Percentiles rank a stretch among this genome's conserved stretches.
Conservation (phyloP, 2,888 invertebrate genomes). For the Branchipolynoe longqiensis region DNA sequence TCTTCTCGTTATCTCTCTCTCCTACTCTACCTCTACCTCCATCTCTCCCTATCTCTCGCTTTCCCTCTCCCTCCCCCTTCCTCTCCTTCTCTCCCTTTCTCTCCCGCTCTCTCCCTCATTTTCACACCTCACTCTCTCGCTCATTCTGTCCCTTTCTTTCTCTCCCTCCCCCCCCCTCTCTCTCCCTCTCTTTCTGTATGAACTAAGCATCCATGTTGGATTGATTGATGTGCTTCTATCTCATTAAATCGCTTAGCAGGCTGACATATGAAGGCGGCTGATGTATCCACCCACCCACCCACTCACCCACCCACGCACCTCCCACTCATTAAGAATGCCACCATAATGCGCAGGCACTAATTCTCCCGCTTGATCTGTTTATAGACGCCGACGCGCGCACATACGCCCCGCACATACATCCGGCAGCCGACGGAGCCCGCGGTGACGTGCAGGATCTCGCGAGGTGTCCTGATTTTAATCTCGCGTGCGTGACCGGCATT, state of each 20-base stretch:
- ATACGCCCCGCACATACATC: neutral
- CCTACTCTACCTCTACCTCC: too few relatives aligned
- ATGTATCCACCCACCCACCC: too few relatives aligned
- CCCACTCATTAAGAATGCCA: conserved; percentile 37
- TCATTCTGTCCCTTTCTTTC: neutral
- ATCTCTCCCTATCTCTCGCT: too few relatives aligned
- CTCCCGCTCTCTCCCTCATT: too few relatives aligned
- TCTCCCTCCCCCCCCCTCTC: too few relatives aligned
- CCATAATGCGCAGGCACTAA: conserved; percentile 32
- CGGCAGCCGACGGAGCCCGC: conserved; percentile 27
- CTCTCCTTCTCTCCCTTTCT: too few relatives aligned
- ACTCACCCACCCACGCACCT: too few relatives aligned
- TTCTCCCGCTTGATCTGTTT: conserved; percentile 41
- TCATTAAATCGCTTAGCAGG: conserved; percentile 29
- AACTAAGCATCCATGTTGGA: too few relatives aligned
- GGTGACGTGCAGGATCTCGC: conserved; percentile 22
- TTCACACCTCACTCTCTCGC: too few relatives aligned
- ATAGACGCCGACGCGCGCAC: conserved; percentile 34
- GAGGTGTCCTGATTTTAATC: conserved; percentile 48
- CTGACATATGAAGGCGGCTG: conserved; percentile 35
- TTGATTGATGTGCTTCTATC: neutral
- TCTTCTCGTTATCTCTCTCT: too few relatives aligned
- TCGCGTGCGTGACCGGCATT: conserved; percentile 19
- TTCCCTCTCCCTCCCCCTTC: too few relatives aligned
- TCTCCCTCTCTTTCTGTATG: too few relatives aligned